Evolutionary conservation across 1,140 invertebrate species (phyloP).

Genomic region (Lepeophtheirus salmonis): DNA sequence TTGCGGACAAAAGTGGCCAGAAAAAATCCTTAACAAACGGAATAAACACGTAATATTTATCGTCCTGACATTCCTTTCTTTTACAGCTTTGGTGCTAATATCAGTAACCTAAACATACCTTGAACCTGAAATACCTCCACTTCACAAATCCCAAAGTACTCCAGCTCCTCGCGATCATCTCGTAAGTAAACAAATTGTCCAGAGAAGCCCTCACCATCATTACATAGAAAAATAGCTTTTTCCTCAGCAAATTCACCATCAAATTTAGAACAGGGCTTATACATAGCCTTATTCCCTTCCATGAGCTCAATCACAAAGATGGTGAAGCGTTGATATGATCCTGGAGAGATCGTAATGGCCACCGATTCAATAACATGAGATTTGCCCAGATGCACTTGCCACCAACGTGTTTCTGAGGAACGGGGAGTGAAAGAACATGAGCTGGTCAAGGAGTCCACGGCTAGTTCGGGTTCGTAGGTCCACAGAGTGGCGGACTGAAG

Average conservation of each 20-base stretch:
- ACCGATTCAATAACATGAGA: slow-evolving; percentile 25
- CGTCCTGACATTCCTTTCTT: not conserved
- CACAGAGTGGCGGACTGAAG: slow-evolving; percentile 25
- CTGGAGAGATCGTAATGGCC: slow-evolving; percentile 26
- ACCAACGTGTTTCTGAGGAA: slow-evolving; percentile 25
- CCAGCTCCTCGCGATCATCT: slow-evolving; percentile 25
- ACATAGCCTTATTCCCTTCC: slow-evolving; percentile 24
- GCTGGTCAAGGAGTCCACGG: slow-evolving; percentile 25
- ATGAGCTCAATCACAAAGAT: slow-evolving; percentile 24
- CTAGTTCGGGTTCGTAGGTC: slow-evolving; percentile 25
- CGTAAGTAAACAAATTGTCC: slow-evolving; percentile 27
- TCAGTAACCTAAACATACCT: too few relatives aligned
- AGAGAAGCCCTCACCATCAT: slow-evolving; percentile 24
- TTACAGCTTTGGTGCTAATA: not conserved
- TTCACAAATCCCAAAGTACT: slow-evolving; percentile 29
- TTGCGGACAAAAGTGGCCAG: not conserved
- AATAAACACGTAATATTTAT: not conserved
- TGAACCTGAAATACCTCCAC: slow-evolving; percentile 26
- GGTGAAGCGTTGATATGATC: slow-evolving; percentile 24
- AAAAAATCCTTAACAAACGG: not conserved
- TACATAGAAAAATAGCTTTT: slow-evolving; percentile 22
- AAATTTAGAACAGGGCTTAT: slow-evolving; percentile 25
- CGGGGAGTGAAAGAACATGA: slow-evolving; percentile 27
- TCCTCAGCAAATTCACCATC: slow-evolving; percentile 20
- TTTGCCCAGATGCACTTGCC: slow-evolving; percentile 26